Evolutionary conservation across 2,888 invertebrate genomes (phyloP).

Genomic region (Limulus polyphemus): DNA sequence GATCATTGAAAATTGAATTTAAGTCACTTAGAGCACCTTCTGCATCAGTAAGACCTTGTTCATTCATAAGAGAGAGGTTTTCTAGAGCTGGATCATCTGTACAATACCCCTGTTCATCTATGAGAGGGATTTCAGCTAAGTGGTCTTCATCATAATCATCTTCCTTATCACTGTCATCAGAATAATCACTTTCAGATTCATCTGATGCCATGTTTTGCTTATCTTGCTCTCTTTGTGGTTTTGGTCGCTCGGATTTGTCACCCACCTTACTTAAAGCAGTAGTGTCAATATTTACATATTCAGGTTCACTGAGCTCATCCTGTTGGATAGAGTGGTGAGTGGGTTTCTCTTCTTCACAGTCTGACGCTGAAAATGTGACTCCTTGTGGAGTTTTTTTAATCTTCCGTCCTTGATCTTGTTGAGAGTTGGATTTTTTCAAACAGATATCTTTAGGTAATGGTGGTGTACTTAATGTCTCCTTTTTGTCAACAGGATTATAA

Average conservation of each 20-base stretch:
- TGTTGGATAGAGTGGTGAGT: no score
- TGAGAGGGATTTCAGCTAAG: slow-evolving; percentile 32
- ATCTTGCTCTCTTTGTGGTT: background rate
- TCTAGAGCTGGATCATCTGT: slow-evolving; percentile 75
- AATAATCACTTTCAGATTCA: background rate
- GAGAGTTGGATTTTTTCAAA: background rate
- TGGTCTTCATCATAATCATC: slow-evolving; percentile 39
- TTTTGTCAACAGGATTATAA: slow-evolving; percentile 23
- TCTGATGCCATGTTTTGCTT: background rate
- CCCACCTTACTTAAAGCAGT: background rate
- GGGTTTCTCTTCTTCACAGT: no score
- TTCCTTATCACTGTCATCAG: slow-evolving; percentile 39
- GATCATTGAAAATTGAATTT: slow-evolving; percentile 42
- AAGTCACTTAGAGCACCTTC: slow-evolving; percentile 78
- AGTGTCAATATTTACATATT: slow-evolving; percentile 33
- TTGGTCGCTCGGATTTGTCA: background rate
- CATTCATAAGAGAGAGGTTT: slow-evolving; percentile 70
- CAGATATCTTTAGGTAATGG: background rate
- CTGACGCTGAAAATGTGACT: no score
- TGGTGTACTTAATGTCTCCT: slow-evolving; percentile 15
- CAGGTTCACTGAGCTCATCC: slow-evolving; percentile 23
- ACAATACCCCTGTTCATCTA: slow-evolving; percentile 63
- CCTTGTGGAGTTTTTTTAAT: no score
- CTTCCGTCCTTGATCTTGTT: no score
- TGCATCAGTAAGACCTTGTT: slow-evolving; percentile 71